Evolutionary conservation across 2,888 invertebrate genomes (phyloP).

Genomic region (Frankliniella intonsa): DNA sequence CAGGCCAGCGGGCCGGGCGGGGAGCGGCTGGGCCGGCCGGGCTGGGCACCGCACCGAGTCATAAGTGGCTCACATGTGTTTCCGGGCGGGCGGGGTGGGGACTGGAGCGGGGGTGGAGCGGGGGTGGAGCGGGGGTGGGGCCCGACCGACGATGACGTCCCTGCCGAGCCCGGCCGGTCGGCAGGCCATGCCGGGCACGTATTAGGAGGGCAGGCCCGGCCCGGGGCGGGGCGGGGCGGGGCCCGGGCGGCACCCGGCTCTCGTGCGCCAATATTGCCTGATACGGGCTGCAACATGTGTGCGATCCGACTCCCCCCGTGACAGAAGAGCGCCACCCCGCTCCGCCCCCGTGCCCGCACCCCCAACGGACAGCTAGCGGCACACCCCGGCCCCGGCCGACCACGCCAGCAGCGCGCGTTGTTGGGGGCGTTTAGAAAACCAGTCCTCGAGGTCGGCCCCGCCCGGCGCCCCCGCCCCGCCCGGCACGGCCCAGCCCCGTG

Average conservation of each 20-base stretch:
- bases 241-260: background rate
- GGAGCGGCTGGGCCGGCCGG: background rate
- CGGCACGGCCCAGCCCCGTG: no score
- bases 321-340: background rate
- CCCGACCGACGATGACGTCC: no score
- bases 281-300: slow-evolving; percentile 17
- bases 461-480: no score
- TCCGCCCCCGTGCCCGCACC: background rate
- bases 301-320: background rate
- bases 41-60: background rate
- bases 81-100: background rate
- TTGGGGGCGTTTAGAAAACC: background rate
- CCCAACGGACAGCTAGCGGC: background rate
- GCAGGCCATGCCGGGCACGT: slow-evolving; percentile 17
- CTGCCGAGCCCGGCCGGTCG: background rate
- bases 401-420: background rate
- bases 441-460: background rate
- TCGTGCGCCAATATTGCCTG: slow-evolving; percentile 4
- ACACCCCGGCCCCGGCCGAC: background rate
- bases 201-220: slow-evolving; percentile 1
- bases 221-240: no score
- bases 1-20: background rate
- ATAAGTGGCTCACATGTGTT: slow-evolving; percentile 24
- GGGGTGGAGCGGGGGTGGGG: background rate
- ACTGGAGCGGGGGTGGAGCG: background rate